Percentiles rank a stretch among this genome's conserved stretches.
phyloP scores from a whole-genome alignment of 2,113 vertebrate genomes.

The Paratilapia polleni region DNA sequence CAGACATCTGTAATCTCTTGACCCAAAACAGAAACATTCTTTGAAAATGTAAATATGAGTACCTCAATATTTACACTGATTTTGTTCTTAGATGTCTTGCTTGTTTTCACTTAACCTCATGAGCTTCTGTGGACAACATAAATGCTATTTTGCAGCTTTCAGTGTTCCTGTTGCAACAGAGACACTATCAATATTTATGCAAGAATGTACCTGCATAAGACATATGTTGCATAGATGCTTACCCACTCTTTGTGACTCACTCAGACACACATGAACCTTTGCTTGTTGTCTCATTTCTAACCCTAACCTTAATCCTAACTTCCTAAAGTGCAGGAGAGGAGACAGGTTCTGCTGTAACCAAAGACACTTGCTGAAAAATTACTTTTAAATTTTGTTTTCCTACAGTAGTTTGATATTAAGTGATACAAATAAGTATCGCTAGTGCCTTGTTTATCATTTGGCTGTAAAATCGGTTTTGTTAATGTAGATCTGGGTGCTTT shows the following conservation, averaged over 20 bases:
- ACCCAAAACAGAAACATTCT: constrained; percentile 47
- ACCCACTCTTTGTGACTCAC: constrained; percentile 23
- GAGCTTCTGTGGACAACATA: no score
- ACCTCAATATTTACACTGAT: neutral
- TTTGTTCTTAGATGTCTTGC: neutral
- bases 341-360: neutral
- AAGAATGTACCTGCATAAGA: neutral
- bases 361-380: neutral
- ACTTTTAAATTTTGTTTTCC: neutral
- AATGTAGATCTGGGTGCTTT: neutral
- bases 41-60: constrained; percentile 44
- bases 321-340: neutral
- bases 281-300: constrained; percentile 24
- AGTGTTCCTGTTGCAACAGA: neutral
- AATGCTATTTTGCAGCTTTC: neutral
- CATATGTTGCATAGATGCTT: neutral
- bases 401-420: neutral
- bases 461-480: constrained; percentile 2
- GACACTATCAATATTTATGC: neutral
- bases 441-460: neutral
- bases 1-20: constrained; percentile 52
- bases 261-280: neutral
- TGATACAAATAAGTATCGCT: neutral
- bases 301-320: neutral
- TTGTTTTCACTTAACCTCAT: neutral